Percentiles rank a stretch among this genome's conserved stretches.
Evolutionary conservation across 1,140 invertebrate genomes (phyloP).

Genomic region (Oppia nitens): DNA sequence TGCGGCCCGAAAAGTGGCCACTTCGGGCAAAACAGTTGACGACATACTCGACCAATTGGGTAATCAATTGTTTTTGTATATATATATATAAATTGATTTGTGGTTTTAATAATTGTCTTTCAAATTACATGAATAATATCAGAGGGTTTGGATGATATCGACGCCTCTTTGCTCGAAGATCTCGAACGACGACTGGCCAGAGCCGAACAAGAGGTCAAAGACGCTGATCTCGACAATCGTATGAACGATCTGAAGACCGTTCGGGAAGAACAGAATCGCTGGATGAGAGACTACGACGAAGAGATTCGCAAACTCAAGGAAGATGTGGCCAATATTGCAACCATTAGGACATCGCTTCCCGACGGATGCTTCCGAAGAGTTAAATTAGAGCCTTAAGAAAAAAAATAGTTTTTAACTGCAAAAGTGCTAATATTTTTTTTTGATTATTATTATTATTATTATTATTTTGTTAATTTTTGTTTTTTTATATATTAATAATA

Average conservation of each 20-base stretch:
- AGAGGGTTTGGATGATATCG: constrained; percentile 27
- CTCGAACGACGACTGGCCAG: constrained; percentile 51
- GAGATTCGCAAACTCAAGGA: constrained; percentile 50
- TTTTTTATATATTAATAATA: background rate
- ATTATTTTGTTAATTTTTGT: too few species aligned
- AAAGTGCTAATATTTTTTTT: too few species aligned
- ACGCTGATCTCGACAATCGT: constrained; percentile 54
- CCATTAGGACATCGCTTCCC: constrained; percentile 63
- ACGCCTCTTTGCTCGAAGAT: constrained; percentile 45
- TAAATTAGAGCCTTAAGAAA: constrained; percentile 31
- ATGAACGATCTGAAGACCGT: constrained; percentile 49
- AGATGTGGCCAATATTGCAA: constrained; percentile 71
- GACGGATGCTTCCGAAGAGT: constrained; percentile 54
- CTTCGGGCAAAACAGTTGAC: constrained; percentile 53
- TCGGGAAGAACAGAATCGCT: constrained; percentile 49
- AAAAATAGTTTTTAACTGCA: background rate
- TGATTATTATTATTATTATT: too few species aligned
- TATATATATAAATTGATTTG: constrained; percentile 7
- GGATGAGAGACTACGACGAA: constrained; percentile 61
- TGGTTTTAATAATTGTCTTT: background rate
- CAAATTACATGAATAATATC: background rate
- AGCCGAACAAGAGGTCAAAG: constrained; percentile 52
- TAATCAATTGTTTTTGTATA: constrained; percentile 26
- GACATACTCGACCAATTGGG: constrained; percentile 60
- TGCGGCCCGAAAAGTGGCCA: constrained; percentile 57